Percentiles rank a stretch among this genome's conserved stretches.
phyloP scores from a whole-genome alignment of 2,113 vertebrate genomes.

The Poeciliopsis occidentalis region DNA sequence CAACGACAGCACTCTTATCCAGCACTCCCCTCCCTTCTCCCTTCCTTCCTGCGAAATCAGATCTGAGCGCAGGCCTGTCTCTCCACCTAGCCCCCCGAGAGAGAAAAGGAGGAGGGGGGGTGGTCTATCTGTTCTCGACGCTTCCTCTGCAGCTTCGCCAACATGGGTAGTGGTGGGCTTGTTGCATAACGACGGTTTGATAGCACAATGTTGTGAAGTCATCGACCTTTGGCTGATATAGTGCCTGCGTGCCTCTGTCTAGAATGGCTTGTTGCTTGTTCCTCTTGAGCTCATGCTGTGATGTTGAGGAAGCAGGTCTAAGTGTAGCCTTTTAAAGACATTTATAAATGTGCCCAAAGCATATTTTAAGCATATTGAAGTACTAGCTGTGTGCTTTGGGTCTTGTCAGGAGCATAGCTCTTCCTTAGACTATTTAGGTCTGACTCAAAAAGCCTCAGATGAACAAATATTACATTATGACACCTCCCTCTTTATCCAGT shows the following conservation, averaged over 20 bases:
- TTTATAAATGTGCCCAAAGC: not conserved
- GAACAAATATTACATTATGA: constrained; percentile 29
- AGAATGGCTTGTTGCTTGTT: constrained; percentile 48
- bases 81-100: constrained; percentile 56
- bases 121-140: constrained; percentile 58
- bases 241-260: constrained; percentile 18
- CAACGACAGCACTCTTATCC: constrained; percentile 68
- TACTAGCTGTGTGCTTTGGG: not conserved
- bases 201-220: constrained; percentile 61
- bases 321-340: constrained; percentile 12
- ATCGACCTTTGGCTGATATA: constrained; percentile 55
- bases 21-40: constrained; percentile 67
- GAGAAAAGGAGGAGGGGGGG: constrained; percentile 13
- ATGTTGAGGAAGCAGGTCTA: constrained; percentile 64
- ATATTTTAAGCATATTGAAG: constrained; percentile 8
- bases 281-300: constrained; percentile 55
- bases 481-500: constrained; percentile 20
- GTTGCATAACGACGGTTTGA: constrained; percentile 57
- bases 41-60: constrained; percentile 77
- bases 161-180: constrained; percentile 42
- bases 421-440: constrained; percentile 1
- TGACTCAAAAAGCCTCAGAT: constrained; percentile 6
- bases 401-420: not conserved
- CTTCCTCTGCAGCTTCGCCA: constrained; percentile 63
- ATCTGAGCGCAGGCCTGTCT: constrained; percentile 66